phyloP scores from a whole-genome alignment of 37 sponge, comb jelly and placozoan species.

The Chondrilla cf. caribensis region DNA sequence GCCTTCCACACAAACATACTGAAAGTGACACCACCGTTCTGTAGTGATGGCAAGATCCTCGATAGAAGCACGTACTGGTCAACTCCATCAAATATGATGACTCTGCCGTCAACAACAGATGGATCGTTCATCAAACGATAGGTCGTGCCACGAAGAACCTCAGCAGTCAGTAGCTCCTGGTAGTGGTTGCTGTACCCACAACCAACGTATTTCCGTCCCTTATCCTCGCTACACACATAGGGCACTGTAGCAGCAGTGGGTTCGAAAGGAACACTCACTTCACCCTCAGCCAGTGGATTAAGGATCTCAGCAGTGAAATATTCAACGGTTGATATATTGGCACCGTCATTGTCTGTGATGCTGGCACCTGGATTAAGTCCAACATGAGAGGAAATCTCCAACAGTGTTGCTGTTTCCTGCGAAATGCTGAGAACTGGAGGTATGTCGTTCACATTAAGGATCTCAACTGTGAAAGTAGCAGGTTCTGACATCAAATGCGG shows the following conservation, averaged over 20 bases:
- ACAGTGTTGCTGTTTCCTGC: not conserved
- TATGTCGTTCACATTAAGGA: slow-evolving; percentile 70
- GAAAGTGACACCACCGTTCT: slow-evolving; percentile 37
- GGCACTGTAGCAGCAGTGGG: slow-evolving; percentile 37
- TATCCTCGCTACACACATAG: slow-evolving; percentile 41
- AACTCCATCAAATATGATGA: not conserved
- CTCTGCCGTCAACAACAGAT: not conserved
- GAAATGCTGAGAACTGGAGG: slow-evolving; percentile 54
- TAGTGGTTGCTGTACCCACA: slow-evolving; percentile 30
- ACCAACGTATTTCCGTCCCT: slow-evolving; percentile 17
- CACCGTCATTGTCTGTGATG: slow-evolving; percentile 62
- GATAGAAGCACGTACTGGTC: too few relatives aligned
- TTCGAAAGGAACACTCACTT: slow-evolving; percentile 42
- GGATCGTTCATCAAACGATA: not conserved
- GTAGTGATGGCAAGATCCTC: too few relatives aligned
- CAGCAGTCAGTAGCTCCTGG: not conserved
- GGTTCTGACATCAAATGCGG: slow-evolving; percentile 24
- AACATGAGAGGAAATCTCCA: slow-evolving; percentile 21
- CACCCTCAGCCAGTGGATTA: slow-evolving; percentile 13
- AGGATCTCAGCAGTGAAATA: slow-evolving; percentile 43
- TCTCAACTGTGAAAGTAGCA: slow-evolving; percentile 30
- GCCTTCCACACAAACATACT: slow-evolving; percentile 58
- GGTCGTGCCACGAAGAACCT: too few relatives aligned
- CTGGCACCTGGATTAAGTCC: slow-evolving; percentile 28
- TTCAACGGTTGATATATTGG: slow-evolving; percentile 27